Percentiles rank a stretch among this genome's conserved stretches.
phyloP scores from a whole-genome alignment of 2,113 vertebrate genomes.

The Phoxinus phoxinus region DNA sequence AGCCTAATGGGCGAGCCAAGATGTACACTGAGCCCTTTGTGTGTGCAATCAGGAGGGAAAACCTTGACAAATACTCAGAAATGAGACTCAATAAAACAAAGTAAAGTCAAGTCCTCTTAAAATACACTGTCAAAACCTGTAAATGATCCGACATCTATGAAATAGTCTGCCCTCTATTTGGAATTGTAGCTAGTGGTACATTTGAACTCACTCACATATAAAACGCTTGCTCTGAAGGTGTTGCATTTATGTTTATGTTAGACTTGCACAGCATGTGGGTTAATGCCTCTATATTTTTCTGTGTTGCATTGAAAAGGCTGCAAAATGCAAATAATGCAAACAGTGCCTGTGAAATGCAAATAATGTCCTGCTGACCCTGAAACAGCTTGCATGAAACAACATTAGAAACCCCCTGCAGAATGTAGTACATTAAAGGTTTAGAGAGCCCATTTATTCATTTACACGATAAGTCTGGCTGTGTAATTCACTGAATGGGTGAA shows the following conservation, averaged over 20 bases:
- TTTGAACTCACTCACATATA: neutral
- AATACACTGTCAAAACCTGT: slow-evolving; percentile 43
- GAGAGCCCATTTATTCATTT: slow-evolving; percentile 48
- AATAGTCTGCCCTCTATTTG: neutral
- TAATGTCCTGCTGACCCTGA: slow-evolving; percentile 40
- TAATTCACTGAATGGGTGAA: slow-evolving; percentile 26
- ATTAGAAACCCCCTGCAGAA: slow-evolving; percentile 47
- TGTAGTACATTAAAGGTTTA: slow-evolving; percentile 46
- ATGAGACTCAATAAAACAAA: slow-evolving; percentile 69
- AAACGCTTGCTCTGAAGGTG: neutral
- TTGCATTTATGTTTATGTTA: neutral
- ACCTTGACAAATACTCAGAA: slow-evolving; percentile 66
- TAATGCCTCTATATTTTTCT: slow-evolving; percentile 28
- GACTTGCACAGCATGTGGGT: slow-evolving; percentile 27
- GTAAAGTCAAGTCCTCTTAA: slow-evolving; percentile 61
- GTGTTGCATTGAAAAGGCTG: neutral
- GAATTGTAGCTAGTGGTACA: neutral
- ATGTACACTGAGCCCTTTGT: slow-evolving; percentile 61
- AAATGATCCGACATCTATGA: slow-evolving; percentile 33
- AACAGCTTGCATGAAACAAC: slow-evolving; percentile 40
- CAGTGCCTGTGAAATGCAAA: slow-evolving; percentile 14
- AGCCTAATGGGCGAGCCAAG: slow-evolving; percentile 70
- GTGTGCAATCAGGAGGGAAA: slow-evolving; percentile 60
- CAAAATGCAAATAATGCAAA: slow-evolving; percentile 44
- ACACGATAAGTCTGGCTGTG: slow-evolving; percentile 45